Evolutionary conservation across 2,113 vertebrate genomes (phyloP).

Genomic region (Otis tarda): DNA sequence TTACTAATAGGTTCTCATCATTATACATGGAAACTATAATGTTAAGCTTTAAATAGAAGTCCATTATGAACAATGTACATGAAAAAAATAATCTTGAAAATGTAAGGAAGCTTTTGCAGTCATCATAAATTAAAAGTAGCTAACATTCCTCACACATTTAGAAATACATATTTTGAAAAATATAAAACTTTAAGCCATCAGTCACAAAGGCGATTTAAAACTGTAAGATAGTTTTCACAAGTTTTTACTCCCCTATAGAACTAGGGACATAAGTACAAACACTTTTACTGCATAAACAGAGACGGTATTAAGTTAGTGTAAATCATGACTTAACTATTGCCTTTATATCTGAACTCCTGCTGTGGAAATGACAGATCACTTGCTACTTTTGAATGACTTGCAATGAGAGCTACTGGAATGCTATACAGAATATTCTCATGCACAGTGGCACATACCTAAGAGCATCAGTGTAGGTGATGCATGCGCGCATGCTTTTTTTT

Average conservation of each 20-base stretch:
- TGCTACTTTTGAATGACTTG: neutral
- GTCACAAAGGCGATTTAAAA: neutral
- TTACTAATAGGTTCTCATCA: neutral
- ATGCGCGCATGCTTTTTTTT: neutral
- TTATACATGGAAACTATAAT: neutral
- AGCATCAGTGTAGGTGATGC: rapidly evolving
- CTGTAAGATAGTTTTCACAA: neutral
- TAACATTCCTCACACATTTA: neutral
- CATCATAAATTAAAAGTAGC: neutral
- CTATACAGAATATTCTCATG: neutral
- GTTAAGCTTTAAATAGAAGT: neutral
- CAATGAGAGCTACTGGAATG: neutral
- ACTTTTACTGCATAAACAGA: neutral
- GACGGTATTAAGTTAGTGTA: neutral
- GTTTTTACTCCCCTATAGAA: neutral
- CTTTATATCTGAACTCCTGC: neutral
- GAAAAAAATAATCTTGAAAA: neutral
- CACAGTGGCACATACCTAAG: neutral
- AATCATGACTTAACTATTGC: neutral
- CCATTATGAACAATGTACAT: neutral
- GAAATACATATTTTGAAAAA: neutral
- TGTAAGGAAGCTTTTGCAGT: neutral
- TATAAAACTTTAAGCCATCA: neutral
- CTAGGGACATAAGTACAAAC: neutral
- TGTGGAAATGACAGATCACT: neutral